Base-by-base conservation (phyloP, 2,113 vertebrate genomes). In the Trichechus manatus region DNA sequence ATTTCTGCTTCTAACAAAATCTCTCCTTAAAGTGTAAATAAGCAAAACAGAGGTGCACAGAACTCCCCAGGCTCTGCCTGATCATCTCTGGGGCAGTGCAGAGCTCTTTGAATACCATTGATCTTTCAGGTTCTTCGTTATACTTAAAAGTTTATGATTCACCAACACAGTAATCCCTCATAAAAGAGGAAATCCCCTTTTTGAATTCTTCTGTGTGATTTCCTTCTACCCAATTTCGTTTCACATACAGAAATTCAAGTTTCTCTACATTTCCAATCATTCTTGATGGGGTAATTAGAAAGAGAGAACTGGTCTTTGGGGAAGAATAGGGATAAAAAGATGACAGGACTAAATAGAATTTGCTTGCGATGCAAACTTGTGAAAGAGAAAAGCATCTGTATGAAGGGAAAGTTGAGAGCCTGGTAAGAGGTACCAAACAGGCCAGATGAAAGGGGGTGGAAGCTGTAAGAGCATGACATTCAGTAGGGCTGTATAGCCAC, bases 141-240 rank as follows among this genome's bases (percentile, higher is more conserved):
- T 13, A 70, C 29, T 79, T 91, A 87, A 80, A 92, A n/a, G 19
- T 63, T 85, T 47, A 56, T 95, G 81, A 96, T 85, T 97, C 91
- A 96, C 22, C 36, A 88, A 33, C 17, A 66, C 17, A 22, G 29
- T 74, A 87, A 90, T 90, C 50, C 61, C 15, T 17, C 31, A 39
- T 44, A 23, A 70, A 96, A n/a, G 39, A 91, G 83, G 87, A 93
- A 97, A 92, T 81, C 47, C 39, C 20, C 50, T 47, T 87, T 93
- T 42, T 17, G 2, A 93, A 50, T 56, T 94, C 19, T 77, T 31
- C 23, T 72, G 42, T 91, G 44, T 79, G 29, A 93, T 92, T 96
- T 97, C 75, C 92, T 96, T 91, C 50, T 95, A 85, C 27, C 5
- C 50, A 50, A 80, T 64, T 97, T 90, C 56, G 29, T 33, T 82